Percentiles rank a stretch among this genome's conserved stretches.
phyloP scores from a whole-genome alignment of 2,797 vertebrate species.

The Falco berigora region DNA sequence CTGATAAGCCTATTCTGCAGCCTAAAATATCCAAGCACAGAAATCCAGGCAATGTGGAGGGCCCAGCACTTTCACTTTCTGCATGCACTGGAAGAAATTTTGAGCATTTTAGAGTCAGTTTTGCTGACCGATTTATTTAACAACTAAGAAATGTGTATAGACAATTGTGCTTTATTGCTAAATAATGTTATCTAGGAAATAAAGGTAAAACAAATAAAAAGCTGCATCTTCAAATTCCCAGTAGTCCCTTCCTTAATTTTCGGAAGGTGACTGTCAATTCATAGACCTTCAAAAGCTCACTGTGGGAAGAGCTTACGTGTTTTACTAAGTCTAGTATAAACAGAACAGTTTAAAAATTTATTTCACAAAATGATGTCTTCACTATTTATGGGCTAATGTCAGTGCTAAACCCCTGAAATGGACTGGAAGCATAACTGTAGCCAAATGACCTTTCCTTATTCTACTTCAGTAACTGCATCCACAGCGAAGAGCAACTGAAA shows the following conservation, averaged over 20 bases:
- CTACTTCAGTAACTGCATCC: not conserved
- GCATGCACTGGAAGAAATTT: not conserved
- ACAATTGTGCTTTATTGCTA: not conserved
- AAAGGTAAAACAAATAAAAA: not conserved
- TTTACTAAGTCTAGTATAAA: conserved; percentile 21
- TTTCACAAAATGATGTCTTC: conserved; percentile 16
- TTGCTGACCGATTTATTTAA: not conserved
- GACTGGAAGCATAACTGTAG: conserved; percentile 7
- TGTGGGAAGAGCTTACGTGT: not conserved
- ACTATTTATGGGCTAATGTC: conserved; percentile 21
- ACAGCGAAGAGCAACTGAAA: not conserved
- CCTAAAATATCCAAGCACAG: not conserved
- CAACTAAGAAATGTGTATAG: not conserved
- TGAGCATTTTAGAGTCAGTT: not conserved
- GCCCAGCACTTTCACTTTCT: not conserved
- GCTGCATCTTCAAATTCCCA: not conserved
- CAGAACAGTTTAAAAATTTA: conserved; percentile 33
- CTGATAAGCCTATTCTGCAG: not conserved
- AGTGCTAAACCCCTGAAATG: conserved; percentile 35
- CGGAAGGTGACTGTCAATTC: not conserved
- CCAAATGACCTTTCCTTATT: not conserved
- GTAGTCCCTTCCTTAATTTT: not conserved
- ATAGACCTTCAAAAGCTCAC: not conserved
- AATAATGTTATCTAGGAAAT: not conserved
- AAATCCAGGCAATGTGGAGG: not conserved